Evolutionary conservation across 2,797 vertebrate species (phyloP).

Genomic region (Megaceryle alcyon): DNA sequence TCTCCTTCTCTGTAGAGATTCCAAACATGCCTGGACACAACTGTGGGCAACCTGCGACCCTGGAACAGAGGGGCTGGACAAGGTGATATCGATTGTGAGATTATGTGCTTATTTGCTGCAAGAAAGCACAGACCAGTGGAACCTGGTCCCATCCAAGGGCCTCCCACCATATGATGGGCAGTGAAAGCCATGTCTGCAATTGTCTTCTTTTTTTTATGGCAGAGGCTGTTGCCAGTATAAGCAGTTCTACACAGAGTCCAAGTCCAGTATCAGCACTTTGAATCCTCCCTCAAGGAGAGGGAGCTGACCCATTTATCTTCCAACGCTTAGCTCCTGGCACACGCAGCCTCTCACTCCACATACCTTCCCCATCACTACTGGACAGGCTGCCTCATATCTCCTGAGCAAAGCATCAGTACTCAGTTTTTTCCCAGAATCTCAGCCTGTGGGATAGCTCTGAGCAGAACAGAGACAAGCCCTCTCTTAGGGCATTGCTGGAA

Average conservation of each 20-base stretch:
- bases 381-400: not conserved
- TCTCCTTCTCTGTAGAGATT: too few species aligned
- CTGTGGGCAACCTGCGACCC: too few species aligned
- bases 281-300: not conserved
- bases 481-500: not conserved
- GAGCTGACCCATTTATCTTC: not conserved
- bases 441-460: not conserved
- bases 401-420: not conserved
- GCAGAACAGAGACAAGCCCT: not conserved
- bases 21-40: too few species aligned
- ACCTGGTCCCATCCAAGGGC: not conserved
- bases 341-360: accelerated
- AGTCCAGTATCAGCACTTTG: not conserved
- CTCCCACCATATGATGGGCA: accelerated
- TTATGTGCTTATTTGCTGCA: not conserved
- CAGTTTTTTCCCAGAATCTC: accelerated
- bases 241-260: not conserved
- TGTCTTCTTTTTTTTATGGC: not conserved
- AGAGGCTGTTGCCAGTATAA: not conserved
- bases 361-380: not conserved
- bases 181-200: not conserved
- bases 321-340: not conserved
- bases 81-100: too few species aligned
- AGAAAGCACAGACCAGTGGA: not conserved
- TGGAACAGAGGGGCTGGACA: too few species aligned